phyloP scores from a whole-genome alignment of 2,888 invertebrate species.

The Dicycla oo region DNA sequence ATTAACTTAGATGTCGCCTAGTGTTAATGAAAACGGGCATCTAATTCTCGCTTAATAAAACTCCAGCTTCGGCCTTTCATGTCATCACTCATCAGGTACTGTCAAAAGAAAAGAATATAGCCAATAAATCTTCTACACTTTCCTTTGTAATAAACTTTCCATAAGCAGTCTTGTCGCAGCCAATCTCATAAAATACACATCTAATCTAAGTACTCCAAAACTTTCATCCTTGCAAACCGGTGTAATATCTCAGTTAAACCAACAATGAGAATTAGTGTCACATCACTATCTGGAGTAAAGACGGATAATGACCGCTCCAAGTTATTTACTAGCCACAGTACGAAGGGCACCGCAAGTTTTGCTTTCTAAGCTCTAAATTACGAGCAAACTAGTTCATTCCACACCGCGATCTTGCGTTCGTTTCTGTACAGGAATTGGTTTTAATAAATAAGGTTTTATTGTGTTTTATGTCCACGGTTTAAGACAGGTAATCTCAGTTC shows the following conservation, averaged over 20 bases:
- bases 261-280: conserved; percentile 79
- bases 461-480: conserved; percentile 43
- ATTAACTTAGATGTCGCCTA: too few relatives aligned
- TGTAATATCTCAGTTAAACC: conserved; percentile 70
- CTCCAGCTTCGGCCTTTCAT: neutral
- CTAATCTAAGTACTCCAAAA: conserved; percentile 49
- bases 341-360: conserved; percentile 73
- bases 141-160: conserved; percentile 24
- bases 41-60: neutral
- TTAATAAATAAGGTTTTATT: conserved; percentile 61
- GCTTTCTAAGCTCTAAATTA: conserved; percentile 86
- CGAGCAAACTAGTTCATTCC: conserved; percentile 66
- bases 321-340: conserved; percentile 78
- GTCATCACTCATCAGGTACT: neutral
- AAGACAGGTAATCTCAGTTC: conserved; percentile 52
- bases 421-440: conserved; percentile 45
- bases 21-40: too few relatives aligned
- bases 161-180: conserved; percentile 12
- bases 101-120: neutral
- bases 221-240: conserved; percentile 66
- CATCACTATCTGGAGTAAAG: conserved; percentile 80
- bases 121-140: conserved; percentile 28
- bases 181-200: conserved; percentile 44
- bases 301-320: conserved; percentile 78
- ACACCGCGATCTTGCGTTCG: conserved; percentile 38